phyloP scores from a whole-genome alignment of 1,140 invertebrate genomes.

The Papilio glaucus region DNA sequence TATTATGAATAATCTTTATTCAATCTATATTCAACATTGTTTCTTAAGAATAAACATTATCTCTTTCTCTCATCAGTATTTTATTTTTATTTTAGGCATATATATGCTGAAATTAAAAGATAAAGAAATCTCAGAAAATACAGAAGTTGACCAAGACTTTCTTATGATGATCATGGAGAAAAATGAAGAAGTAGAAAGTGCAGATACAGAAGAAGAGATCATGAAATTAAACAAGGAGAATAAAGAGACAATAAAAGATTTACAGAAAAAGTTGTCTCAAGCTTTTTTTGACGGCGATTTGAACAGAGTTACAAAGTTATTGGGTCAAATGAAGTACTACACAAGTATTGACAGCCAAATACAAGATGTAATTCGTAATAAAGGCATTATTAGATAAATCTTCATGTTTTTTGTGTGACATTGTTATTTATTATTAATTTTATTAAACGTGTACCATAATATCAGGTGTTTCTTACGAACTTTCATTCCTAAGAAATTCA shows the following conservation, averaged over 20 bases:
- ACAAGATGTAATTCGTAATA: conserved; percentile 86
- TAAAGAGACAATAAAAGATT: conserved; percentile 81
- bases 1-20: neutral
- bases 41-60: no score
- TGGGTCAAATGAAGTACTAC: conserved; percentile 93
- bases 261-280: conserved; percentile 84
- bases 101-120: conserved; percentile 89
- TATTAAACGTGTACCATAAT: conserved; percentile 4
- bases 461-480: neutral
- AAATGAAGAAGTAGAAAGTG: conserved; percentile 91
- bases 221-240: conserved; percentile 85
- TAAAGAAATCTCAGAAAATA: conserved; percentile 88
- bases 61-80: neutral
- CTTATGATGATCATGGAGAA: conserved; percentile 94
- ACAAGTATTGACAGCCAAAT: conserved; percentile 90
- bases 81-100: conserved; percentile 61
- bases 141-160: conserved; percentile 88
- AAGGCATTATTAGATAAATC: conserved; percentile 86
- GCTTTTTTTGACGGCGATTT: conserved; percentile 87
- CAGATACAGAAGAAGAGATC: conserved; percentile 85
- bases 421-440: neutral
- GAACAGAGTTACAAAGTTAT: conserved; percentile 84
- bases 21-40: no score
- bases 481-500: no score
- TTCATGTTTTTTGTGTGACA: neutral